A percentile compares a stretch with the other conserved stretches of the same genome.
These are phyloP conservation scores for Pteronura brasiliensis DNA, from an alignment of 2,113 vertebrate genomes.

Conservation along the genomic window DNA sequence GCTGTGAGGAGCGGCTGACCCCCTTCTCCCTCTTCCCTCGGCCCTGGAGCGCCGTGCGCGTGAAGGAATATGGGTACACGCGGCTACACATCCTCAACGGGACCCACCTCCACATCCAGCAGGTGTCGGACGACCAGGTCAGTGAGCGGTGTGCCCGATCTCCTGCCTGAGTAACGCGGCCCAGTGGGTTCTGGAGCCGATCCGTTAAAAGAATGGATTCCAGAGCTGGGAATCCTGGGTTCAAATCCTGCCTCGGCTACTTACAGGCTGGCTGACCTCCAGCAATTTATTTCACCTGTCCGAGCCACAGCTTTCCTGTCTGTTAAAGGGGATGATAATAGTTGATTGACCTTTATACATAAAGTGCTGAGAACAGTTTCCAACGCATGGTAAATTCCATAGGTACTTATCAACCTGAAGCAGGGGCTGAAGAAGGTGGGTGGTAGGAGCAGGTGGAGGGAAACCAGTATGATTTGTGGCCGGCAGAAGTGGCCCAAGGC, in stretches of 20 bases:
- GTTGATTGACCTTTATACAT: background rate
- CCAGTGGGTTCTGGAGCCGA: rapidly evolving
- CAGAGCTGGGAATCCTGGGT: background rate
- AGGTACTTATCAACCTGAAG: background rate
- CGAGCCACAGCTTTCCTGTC: background rate
- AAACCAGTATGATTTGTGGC: background rate
- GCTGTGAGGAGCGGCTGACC: conserved; percentile 89
- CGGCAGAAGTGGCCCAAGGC: background rate
- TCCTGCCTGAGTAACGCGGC: background rate
- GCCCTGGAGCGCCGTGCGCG: conserved; percentile 90
- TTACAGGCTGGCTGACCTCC: background rate
- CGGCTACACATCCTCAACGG: conserved; percentile 87
- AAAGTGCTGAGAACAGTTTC: background rate
- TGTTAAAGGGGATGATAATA: background rate
- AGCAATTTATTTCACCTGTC: background rate
- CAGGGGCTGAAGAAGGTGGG: background rate
- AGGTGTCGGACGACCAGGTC: conserved; percentile 94
- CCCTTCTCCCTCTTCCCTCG: conserved; percentile 84
- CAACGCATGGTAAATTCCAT: background rate
- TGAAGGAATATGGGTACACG: conserved; percentile 90
- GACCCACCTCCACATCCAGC: conserved; percentile 90
- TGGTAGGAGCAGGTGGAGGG: background rate
- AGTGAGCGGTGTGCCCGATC: background rate
- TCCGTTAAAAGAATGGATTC: background rate
- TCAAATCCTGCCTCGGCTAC: background rate